Percentiles rank a stretch among this genome's conserved stretches.
Conservation (phyloP, 1,140 invertebrate genomes). For the Babylonia areolata region DNA sequence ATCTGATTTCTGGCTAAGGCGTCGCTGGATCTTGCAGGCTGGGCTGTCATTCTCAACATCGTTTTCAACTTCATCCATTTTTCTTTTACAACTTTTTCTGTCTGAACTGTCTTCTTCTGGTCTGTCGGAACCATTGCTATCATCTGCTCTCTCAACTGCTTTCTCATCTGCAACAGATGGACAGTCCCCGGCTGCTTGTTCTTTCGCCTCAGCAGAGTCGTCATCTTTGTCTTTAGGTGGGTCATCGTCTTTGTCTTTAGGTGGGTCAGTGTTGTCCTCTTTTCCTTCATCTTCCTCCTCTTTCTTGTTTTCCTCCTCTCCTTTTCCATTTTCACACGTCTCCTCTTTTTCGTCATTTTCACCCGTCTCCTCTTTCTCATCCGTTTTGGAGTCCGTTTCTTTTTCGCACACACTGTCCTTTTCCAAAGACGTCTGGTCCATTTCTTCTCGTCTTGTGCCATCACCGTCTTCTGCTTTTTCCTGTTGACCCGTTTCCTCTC, state of each 20-base stretch:
- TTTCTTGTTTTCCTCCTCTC: slow-evolving; percentile 37
- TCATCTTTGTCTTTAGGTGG: background rate
- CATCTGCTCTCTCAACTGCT: background rate
- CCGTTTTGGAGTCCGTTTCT: slow-evolving; percentile 25
- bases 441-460: background rate
- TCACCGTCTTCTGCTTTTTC: slow-evolving; percentile 10
- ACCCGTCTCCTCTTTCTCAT: slow-evolving; percentile 40
- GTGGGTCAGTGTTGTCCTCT: slow-evolving; percentile 10
- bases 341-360: slow-evolving; percentile 34
- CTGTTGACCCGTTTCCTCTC: slow-evolving; percentile 38
- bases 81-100: background rate
- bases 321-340: slow-evolving; percentile 26
- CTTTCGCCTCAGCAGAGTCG: background rate
- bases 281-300: slow-evolving; percentile 33
- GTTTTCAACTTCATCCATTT: background rate
- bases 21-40: background rate
- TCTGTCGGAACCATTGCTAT: background rate
- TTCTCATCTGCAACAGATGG: background rate
- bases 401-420: slow-evolving; percentile 38
- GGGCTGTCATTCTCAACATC: background rate
- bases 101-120: background rate
- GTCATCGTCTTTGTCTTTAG: background rate
- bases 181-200: background rate
- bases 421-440: background rate
- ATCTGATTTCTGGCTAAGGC: background rate